Conservation (phyloP, 2,113 vertebrate genomes). For the Pterocles orientalis region DNA sequence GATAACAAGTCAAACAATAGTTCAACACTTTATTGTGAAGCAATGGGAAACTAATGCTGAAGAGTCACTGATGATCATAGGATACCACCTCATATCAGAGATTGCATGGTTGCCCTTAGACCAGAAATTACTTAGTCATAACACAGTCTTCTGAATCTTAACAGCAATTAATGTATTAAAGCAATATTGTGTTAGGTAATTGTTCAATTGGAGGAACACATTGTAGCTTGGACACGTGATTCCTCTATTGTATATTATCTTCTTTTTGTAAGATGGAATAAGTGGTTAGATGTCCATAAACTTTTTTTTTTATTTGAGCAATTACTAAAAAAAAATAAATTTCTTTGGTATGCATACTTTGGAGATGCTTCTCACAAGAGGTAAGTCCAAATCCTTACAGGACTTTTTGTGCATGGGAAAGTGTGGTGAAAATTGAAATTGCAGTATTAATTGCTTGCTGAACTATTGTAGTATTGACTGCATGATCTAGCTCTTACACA, state of each 20-base stretch:
- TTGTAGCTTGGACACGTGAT: not conserved
- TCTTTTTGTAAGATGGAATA: not conserved
- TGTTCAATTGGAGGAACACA: not conserved
- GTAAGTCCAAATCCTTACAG: constrained; percentile 25
- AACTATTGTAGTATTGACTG: constrained; percentile 49
- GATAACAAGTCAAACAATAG: not conserved
- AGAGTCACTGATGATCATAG: not conserved
- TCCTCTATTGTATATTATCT: not conserved
- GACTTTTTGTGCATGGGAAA: constrained; percentile 41
- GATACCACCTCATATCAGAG: not conserved
- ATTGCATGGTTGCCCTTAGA: not conserved
- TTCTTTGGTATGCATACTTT: constrained; percentile 18
- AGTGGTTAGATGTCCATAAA: not conserved
- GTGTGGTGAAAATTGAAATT: constrained; percentile 41
- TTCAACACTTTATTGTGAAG: not conserved
- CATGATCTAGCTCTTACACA: constrained; percentile 57
- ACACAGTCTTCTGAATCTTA: not conserved
- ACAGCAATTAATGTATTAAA: not conserved
- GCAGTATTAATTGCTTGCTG: constrained; percentile 51
- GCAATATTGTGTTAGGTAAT: not conserved
- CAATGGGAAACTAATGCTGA: not conserved
- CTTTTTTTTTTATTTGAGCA: not conserved
- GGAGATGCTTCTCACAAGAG: constrained; percentile 30
- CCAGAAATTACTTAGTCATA: not conserved
- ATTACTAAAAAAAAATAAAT: not conserved